Percentiles rank a stretch among this genome's conserved stretches.
These are phyloP conservation scores for Phenacoccus solenopsis DNA, from an alignment of 1,140 invertebrate species.

Conservation along the genomic window DNA sequence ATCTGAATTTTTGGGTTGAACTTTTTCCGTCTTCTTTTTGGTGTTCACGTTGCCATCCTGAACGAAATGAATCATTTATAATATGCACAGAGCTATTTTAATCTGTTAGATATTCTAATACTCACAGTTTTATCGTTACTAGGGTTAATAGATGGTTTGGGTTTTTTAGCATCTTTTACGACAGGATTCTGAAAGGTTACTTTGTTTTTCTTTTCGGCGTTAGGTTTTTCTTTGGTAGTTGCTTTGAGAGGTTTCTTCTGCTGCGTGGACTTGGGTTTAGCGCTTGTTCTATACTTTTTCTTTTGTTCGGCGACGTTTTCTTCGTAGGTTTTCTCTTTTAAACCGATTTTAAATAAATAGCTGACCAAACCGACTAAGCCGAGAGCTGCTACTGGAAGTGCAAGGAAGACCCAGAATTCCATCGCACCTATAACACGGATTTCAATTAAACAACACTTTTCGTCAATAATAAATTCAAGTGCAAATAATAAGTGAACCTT, in stretches of 20 bases:
- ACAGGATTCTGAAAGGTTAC: background rate
- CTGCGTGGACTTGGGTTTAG: background rate
- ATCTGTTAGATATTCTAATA: background rate
- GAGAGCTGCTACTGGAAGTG: background rate
- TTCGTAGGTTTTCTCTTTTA: background rate
- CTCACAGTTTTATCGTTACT: background rate
- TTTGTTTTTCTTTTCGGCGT: background rate
- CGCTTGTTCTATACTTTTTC: background rate
- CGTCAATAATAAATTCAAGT: too few relatives aligned
- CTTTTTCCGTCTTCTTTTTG: background rate
- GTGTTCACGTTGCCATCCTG: background rate
- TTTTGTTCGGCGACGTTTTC: background rate
- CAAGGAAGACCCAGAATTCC: background rate
- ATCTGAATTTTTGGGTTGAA: background rate
- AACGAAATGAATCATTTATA: background rate
- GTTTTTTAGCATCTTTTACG: background rate
- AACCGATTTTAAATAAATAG: background rate
- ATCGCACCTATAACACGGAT: background rate
- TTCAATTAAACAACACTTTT: too few relatives aligned
- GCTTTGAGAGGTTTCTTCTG: background rate
- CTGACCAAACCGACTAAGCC: background rate
- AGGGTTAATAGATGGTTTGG: background rate
- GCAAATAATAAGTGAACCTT: too few relatives aligned
- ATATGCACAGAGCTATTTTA: too few relatives aligned
- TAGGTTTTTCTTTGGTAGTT: background rate